A percentile compares a stretch with the other conserved stretches of the same genome.
Conservation (phyloP, 2,888 invertebrate genomes). For the Epistrophella euchroma region DNA sequence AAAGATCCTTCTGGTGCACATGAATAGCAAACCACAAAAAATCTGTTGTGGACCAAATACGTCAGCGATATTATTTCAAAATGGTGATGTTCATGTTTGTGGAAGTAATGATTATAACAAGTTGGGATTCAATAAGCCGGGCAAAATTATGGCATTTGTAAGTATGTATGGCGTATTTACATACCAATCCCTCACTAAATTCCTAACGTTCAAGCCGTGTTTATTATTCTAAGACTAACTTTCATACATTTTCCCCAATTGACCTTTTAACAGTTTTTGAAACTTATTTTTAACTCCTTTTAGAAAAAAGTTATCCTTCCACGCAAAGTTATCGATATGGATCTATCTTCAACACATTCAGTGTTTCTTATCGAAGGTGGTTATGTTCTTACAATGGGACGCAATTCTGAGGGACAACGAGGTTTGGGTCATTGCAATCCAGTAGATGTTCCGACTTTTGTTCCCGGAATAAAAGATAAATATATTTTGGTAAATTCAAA, state of each 20-base stretch:
- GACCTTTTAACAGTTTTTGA: neutral
- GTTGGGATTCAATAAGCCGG: conserved; percentile 85
- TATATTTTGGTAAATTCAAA: conserved; percentile 79
- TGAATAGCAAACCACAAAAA: conserved; percentile 84
- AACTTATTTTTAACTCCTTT: conserved; percentile 35
- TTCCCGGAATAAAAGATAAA: conserved; percentile 81
- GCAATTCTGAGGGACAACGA: conserved; percentile 87
- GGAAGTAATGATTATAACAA: conserved; percentile 88
- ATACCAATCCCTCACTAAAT: no score
- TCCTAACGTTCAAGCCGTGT: no score
- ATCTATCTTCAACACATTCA: conserved; percentile 87
- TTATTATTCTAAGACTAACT: no score
- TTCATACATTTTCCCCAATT: no score
- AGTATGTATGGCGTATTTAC: no score
- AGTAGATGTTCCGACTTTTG: conserved; percentile 80
- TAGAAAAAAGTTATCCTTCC: conserved; percentile 85
- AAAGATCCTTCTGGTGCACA: conserved; percentile 81
- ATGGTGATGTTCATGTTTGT: conserved; percentile 87
- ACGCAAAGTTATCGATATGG: conserved; percentile 85
- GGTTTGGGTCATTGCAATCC: conserved; percentile 84
- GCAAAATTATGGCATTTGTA: conserved; percentile 81
- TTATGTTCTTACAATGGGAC: conserved; percentile 87
- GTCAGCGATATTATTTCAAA: conserved; percentile 86
- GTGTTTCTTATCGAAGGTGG: conserved; percentile 87
- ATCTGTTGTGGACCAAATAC: conserved; percentile 87